phyloP scores from a whole-genome alignment of 1,140 invertebrate species.

The Cheumatopsyche charites region DNA sequence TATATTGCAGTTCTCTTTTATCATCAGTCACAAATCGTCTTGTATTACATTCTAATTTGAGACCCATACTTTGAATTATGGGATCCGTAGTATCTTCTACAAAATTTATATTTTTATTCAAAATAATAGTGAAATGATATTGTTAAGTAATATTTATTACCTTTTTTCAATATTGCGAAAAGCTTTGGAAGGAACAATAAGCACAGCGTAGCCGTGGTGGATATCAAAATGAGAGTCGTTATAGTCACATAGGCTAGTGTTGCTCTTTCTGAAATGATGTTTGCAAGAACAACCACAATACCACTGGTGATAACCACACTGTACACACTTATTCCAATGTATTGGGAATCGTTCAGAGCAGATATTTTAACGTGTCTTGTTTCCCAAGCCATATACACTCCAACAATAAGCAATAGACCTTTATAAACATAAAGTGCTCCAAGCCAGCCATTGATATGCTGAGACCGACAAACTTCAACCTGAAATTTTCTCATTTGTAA shows the following conservation, averaged over 20 bases:
- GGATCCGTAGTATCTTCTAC: slow-evolving; percentile 73
- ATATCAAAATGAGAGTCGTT: slow-evolving; percentile 80
- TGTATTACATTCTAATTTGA: slow-evolving; percentile 88
- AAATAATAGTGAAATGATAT: not conserved
- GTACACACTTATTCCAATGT: slow-evolving; percentile 93
- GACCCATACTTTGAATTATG: slow-evolving; percentile 84
- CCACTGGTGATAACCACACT: slow-evolving; percentile 87
- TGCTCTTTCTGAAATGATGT: slow-evolving; percentile 82
- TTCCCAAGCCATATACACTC: slow-evolving; percentile 98
- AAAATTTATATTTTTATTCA: slow-evolving; percentile 19
- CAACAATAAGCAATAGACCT: slow-evolving; percentile 83
- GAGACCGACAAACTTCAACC: slow-evolving; percentile 86
- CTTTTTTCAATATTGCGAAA: slow-evolving; percentile 67
- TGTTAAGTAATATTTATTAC: slow-evolving; percentile 51
- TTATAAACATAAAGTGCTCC: slow-evolving; percentile 89
- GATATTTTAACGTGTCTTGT: slow-evolving; percentile 95
- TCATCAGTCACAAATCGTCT: slow-evolving; percentile 75
- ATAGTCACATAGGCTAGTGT: slow-evolving; percentile 85
- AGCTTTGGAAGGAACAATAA: slow-evolving; percentile 88
- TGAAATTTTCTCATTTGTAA: slow-evolving; percentile 52
- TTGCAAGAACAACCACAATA: slow-evolving; percentile 84
- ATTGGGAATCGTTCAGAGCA: slow-evolving; percentile 97
- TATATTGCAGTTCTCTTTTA: slow-evolving; percentile 78
- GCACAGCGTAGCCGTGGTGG: slow-evolving; percentile 84
- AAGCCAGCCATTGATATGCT: slow-evolving; percentile 86